Evolutionary conservation across 2,888 invertebrate species (phyloP).

Genomic region (Spodoptera picta): DNA sequence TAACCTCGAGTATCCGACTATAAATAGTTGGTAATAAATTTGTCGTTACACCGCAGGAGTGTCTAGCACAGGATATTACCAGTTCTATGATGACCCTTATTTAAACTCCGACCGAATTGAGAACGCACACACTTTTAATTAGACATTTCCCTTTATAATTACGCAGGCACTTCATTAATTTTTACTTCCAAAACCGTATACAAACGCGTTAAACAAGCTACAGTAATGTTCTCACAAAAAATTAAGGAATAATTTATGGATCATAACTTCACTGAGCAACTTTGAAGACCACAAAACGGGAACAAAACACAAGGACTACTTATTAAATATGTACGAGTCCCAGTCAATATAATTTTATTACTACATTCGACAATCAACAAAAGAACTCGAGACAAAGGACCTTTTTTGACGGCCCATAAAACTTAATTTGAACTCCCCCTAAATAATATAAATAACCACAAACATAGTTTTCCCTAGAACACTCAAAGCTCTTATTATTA

Average conservation of each 20-base stretch:
- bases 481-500: conserved; percentile 50
- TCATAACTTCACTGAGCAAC: conserved; percentile 39
- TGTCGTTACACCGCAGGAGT: conserved; percentile 62
- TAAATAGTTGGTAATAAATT: conserved; percentile 73
- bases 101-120: conserved; percentile 65
- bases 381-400: conserved; percentile 64
- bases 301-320: conserved; percentile 41
- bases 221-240: conserved; percentile 27
- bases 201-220: conserved; percentile 18
- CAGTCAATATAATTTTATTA: conserved; percentile 58
- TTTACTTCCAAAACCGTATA: conserved; percentile 32
- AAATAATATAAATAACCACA: conserved; percentile 50
- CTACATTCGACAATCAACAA: conserved; percentile 55
- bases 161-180: conserved; percentile 38
- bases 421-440: conserved; percentile 65
- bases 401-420: conserved; percentile 65
- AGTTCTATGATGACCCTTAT: conserved; percentile 60
- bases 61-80: conserved; percentile 71
- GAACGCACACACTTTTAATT: conserved; percentile 67
- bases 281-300: conserved; percentile 32
- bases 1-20: conserved; percentile 62
- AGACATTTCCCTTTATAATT: conserved; percentile 65
- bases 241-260: conserved; percentile 33
- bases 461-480: conserved; percentile 45
- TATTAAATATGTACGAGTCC: conserved; percentile 35